Evolutionary conservation across 2,888 invertebrate species (phyloP).

Genomic region (Scaptomyza flava): DNA sequence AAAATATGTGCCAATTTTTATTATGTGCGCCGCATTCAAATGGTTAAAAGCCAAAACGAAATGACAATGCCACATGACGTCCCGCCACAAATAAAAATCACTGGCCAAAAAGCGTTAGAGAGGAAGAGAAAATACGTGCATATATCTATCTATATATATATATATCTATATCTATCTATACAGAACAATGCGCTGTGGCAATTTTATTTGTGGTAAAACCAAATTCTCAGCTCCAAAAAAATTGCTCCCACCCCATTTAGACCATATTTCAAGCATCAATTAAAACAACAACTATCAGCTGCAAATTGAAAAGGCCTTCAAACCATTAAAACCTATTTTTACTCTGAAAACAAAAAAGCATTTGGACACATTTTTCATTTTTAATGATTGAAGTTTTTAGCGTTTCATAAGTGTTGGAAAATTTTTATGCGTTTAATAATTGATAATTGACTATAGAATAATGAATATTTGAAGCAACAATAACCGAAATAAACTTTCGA

Average conservation of each 20-base stretch:
- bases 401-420: no score
- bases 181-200: neutral
- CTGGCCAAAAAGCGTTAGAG: slow-evolving; percentile 5
- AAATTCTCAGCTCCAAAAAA: no score
- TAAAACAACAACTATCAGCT: neutral
- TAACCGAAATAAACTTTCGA: no score
- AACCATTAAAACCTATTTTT: neutral
- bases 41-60: slow-evolving; percentile 64
- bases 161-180: neutral
- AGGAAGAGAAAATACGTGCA: no score
- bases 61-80: slow-evolving; percentile 56
- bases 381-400: no score
- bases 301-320: neutral
- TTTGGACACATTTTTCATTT: neutral
- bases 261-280: slow-evolving; percentile 2
- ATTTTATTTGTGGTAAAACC: neutral
- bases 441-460: no score
- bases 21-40: slow-evolving; percentile 70
- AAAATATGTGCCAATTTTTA: slow-evolving; percentile 77
- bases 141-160: neutral
- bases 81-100: slow-evolving; percentile 15
- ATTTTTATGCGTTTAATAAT: no score
- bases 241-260: no score
- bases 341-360: neutral
- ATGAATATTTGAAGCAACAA: no score